Conservation (phyloP, 2,888 invertebrate genomes). For the Encarsia formosa region DNA sequence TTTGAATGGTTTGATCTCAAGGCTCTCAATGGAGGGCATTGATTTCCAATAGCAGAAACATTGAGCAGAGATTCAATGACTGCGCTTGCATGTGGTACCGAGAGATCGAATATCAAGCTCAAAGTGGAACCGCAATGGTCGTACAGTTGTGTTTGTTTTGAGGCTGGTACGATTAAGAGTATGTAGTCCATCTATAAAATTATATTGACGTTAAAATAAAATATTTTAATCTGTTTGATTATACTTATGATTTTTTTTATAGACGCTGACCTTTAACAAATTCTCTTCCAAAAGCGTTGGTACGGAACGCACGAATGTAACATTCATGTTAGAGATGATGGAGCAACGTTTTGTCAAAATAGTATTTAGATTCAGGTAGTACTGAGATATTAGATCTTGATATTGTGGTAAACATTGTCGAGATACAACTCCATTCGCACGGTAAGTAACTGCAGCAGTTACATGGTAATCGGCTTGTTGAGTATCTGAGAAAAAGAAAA, state of each 20-base stretch:
- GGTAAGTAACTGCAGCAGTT: slow-evolving; percentile 77
- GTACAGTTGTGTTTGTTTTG: slow-evolving; percentile 86
- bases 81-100: slow-evolving; percentile 87
- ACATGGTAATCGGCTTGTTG: slow-evolving; percentile 94
- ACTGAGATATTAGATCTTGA: slow-evolving; percentile 75
- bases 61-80: slow-evolving; percentile 85
- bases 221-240: not conserved
- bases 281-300: slow-evolving; percentile 81
- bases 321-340: slow-evolving; percentile 91
- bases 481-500: slow-evolving; percentile 60
- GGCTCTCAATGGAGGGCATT: slow-evolving; percentile 87
- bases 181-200: slow-evolving; percentile 72
- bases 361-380: slow-evolving; percentile 73
- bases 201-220: not conserved
- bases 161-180: slow-evolving; percentile 79
- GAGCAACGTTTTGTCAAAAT: slow-evolving; percentile 88
- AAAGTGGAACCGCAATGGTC: slow-evolving; percentile 92
- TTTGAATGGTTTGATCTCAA: slow-evolving; percentile 77
- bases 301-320: slow-evolving; percentile 79
- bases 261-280: slow-evolving; percentile 63
- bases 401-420: slow-evolving; percentile 80
- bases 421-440: slow-evolving; percentile 86
- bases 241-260: not conserved
- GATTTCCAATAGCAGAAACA: slow-evolving; percentile 84
- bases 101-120: slow-evolving; percentile 88